These are phyloP conservation scores for Pachydiplax longipennis DNA, from an alignment of 2,888 invertebrate genomes.

Conservation along the genomic window DNA sequence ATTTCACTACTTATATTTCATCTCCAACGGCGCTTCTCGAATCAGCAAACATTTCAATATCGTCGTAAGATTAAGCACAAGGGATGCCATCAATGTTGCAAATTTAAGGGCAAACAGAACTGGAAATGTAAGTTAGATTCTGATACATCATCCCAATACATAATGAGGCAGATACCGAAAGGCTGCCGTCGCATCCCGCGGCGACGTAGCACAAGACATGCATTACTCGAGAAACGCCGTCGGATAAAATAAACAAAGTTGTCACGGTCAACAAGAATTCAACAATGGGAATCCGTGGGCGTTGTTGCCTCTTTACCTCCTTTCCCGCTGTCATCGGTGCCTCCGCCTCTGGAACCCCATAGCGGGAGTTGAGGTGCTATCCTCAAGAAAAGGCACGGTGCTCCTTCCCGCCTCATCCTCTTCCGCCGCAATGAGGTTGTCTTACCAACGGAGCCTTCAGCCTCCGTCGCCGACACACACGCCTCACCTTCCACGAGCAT, in stretches of 20 bases:
- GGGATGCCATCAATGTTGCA: too few species aligned
- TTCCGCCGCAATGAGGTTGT: constrained; percentile 5
- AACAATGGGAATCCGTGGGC: neutral
- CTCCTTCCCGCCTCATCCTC: constrained; percentile 35
- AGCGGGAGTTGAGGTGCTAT: constrained; percentile 38
- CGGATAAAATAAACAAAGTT: neutral
- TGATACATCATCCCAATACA: too few species aligned
- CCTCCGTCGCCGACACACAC: constrained; percentile 24
- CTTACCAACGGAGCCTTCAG: constrained; percentile 42
- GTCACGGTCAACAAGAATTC: too few species aligned
- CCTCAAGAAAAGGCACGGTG: constrained; percentile 29
- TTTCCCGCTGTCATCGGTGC: neutral
- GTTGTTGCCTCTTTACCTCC: constrained; percentile 5
- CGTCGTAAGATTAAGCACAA: too few species aligned
- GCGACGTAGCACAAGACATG: neutral
- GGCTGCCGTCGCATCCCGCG: neutral
- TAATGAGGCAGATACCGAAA: too few species aligned
- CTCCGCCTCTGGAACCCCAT: constrained; percentile 33
- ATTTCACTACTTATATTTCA: too few species aligned
- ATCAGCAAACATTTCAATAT: too few species aligned
- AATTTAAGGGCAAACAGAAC: too few species aligned
- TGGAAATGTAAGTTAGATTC: too few species aligned
- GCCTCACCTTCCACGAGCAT: constrained; percentile 41
- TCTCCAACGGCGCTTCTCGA: too few species aligned
- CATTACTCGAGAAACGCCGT: neutral